phyloP scores from a whole-genome alignment of 92 coral and sea anemone species.

The Umimayanthus chanpuru region DNA sequence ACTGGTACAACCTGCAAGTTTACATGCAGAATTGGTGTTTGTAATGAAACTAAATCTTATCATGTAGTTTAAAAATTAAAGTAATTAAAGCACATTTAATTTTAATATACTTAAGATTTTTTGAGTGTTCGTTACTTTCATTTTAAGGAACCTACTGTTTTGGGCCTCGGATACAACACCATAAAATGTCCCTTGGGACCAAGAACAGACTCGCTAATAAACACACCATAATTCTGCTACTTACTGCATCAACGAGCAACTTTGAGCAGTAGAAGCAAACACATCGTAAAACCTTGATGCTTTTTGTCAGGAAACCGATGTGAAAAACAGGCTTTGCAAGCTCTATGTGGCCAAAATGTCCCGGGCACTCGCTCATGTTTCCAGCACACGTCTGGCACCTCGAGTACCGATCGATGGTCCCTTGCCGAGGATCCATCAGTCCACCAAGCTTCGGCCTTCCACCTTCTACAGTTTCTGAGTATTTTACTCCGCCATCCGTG shows the following conservation, averaged over 20 bases:
- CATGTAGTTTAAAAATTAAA: background rate
- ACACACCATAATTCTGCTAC: conserved; percentile 18
- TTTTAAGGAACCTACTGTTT: background rate
- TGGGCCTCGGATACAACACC: conserved; percentile 6
- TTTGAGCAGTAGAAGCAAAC: conserved; percentile 99
- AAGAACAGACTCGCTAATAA: conserved; percentile 7
- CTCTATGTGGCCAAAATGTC: conserved; percentile 98
- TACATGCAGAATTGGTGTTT: background rate
- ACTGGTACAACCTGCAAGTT: conserved; percentile 29
- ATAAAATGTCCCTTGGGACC: background rate
- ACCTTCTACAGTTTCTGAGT: conserved; percentile 96
- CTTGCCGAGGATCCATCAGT: conserved; percentile 99
- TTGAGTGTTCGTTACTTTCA: background rate
- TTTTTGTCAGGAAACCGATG: conserved; percentile 86
- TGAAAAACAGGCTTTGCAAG: conserved; percentile 98
- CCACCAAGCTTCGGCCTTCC: conserved; percentile 98
- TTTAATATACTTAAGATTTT: background rate
- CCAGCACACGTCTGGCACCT: conserved; percentile 99
- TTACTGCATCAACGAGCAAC: conserved; percentile 94
- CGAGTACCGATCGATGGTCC: conserved; percentile 95
- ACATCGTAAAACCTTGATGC: conserved; percentile 86
- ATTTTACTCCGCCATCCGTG: conserved; percentile 96
- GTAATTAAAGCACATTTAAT: background rate
- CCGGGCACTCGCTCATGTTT: conserved; percentile 97
- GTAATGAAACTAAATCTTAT: background rate